Base-by-base conservation (phyloP, 2,113 vertebrate species). In the Ceyx margarethae region DNA sequence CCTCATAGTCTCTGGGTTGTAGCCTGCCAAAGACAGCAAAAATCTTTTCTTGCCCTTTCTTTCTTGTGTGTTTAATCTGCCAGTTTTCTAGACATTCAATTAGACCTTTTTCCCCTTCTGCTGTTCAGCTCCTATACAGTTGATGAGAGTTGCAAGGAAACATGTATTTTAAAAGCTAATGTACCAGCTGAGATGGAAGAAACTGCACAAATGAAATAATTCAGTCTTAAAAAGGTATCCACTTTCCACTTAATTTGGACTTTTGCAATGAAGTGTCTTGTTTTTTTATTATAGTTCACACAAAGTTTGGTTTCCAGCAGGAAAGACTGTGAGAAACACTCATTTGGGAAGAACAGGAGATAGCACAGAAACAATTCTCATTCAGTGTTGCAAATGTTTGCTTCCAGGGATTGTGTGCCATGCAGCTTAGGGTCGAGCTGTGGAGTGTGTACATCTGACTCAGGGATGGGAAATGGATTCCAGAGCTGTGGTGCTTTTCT, bases 111-210 rank as follows among this genome's bases (percentile, higher is more conserved):
- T 93, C 90, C 88, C 92, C 82, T 96, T 94, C 84, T 90, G 67
- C 92, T 95, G 87, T 96, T 89, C 92, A 97, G 96, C 94, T 92
- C 75, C 1, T 93, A 97, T 46, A 64, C 89, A 90, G 95, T 91
- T 93, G 95, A 93, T 95, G 96, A 96, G 86, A 96, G 26, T 80
- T 86, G 91, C 92, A 95, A 92, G 95, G 90, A 97, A 90, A 71
- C 50, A 68, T 89, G 84, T 90, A 26, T 94, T 92, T 96, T 95
- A 95, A 94, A 96, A 56, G 10, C 85, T 93, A 87, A 93, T 90
- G 79, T 69, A 50, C 79, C 92, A 92, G 74, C 76, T 96, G 95
- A 96, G 92, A 95, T 88, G 91, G 94, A 96, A 73, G 90, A 89
- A 93, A 73, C 90, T 81, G 60, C 85, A 91, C 61, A 81, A 93